Conservation (phyloP, 2,113 vertebrate genomes). For the Labeo catla region DNA sequence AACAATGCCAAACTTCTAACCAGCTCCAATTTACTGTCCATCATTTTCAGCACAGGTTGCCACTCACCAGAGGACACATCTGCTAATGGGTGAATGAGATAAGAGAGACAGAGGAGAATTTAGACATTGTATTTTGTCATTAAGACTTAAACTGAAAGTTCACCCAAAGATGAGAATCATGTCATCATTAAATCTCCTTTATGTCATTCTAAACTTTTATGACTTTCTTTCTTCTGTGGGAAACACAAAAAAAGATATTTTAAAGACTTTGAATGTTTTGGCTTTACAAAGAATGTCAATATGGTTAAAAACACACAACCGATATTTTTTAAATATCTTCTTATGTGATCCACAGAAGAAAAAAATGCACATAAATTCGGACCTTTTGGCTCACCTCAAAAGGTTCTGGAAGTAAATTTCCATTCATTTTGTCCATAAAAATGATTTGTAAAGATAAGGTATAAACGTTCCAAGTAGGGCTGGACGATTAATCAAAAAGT, state of each 20-base stretch:
- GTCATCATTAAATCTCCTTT: too few relatives aligned
- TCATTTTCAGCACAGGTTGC: conserved; percentile 9
- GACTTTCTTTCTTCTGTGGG: neutral
- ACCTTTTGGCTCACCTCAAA: neutral
- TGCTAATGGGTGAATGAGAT: neutral
- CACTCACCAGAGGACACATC: conserved; percentile 20
- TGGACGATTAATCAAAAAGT: too few relatives aligned
- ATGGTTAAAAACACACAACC: neutral
- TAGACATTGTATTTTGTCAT: neutral
- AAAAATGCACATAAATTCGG: neutral
- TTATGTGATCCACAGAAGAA: neutral
- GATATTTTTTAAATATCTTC: neutral
- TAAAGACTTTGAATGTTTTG: neutral
- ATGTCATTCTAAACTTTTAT: neutral
- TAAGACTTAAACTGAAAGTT: neutral
- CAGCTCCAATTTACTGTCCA: conserved; percentile 42
- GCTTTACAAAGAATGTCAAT: neutral
- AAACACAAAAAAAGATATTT: neutral
- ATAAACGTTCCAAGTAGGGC: neutral
- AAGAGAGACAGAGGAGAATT: neutral
- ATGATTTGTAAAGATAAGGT: neutral
- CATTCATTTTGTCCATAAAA: neutral
- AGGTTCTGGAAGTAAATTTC: neutral
- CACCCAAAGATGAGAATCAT: neutral
- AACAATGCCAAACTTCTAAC: conserved; percentile 36